These are phyloP conservation scores for Pteropus alecto DNA, from an alignment of 2,113 vertebrate species.

Conservation along the genomic window DNA sequence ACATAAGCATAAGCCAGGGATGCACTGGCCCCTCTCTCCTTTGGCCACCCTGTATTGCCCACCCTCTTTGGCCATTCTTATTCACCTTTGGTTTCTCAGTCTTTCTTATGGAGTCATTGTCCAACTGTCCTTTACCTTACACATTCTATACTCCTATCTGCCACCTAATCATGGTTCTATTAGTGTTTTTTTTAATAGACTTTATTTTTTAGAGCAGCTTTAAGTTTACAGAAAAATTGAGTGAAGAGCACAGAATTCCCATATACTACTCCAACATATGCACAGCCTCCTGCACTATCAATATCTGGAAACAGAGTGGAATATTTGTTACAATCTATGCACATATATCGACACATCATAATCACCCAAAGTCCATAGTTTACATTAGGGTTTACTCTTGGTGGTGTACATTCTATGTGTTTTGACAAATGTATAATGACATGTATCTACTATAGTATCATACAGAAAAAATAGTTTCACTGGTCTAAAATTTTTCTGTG, in stretches of 20 bases:
- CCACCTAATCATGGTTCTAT: background rate
- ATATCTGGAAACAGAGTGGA: background rate
- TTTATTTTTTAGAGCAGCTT: background rate
- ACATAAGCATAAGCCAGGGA: background rate
- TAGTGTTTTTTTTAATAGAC: background rate
- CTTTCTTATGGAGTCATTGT: background rate
- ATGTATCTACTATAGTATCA: background rate
- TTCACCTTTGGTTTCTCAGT: background rate
- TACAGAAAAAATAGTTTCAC: background rate
- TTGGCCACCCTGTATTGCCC: too few relatives aligned
- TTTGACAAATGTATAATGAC: background rate
- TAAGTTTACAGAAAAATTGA: background rate
- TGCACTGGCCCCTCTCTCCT: accelerated
- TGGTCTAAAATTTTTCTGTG: background rate
- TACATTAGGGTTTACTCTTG: background rate
- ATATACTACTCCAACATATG: background rate
- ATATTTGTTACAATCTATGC: background rate
- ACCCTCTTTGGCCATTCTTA: background rate
- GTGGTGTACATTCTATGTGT: background rate
- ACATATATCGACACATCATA: background rate
- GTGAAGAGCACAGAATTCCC: background rate
- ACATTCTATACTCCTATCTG: background rate
- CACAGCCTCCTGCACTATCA: background rate
- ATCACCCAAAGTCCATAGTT: background rate
- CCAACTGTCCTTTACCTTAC: background rate